Conservation (phyloP, 1,140 invertebrate genomes). For the Wasmannia auropunctata region DNA sequence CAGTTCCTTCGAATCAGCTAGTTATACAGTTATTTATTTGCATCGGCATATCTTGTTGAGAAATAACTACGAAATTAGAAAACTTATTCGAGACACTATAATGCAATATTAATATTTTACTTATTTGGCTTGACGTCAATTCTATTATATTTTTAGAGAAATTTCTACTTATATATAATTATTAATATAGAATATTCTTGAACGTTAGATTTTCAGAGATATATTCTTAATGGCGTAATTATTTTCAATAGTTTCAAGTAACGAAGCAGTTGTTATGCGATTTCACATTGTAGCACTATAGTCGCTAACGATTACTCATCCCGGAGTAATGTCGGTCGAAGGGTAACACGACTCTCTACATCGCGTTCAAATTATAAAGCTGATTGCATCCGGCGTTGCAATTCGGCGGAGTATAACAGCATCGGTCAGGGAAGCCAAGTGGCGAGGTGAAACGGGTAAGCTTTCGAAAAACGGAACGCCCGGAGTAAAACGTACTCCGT, state of each 20-base stretch:
- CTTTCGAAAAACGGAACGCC: slow-evolving; percentile 37
- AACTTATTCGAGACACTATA: neutral
- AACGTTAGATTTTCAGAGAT: neutral
- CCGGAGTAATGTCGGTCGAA: neutral
- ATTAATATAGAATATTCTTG: neutral
- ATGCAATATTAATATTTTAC: slow-evolving; percentile 7
- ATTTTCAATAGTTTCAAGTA: neutral
- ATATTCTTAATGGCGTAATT: neutral
- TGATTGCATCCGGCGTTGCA: slow-evolving; percentile 32
- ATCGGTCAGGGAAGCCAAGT: slow-evolving; percentile 48
- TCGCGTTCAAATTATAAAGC: slow-evolving; percentile 8
- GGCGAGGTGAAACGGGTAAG: slow-evolving; percentile 50
- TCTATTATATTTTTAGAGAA: neutral
- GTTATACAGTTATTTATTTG: neutral
- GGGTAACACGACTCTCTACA: neutral
- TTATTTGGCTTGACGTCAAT: neutral
- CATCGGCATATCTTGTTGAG: neutral
- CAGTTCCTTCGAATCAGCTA: neutral
- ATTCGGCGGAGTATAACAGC: slow-evolving; percentile 47
- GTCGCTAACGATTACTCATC: neutral
- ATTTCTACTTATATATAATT: neutral
- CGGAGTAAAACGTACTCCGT: slow-evolving; percentile 57
- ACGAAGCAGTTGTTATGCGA: neutral
- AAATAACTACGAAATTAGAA: neutral
- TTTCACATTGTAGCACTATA: neutral